phyloP scores from a whole-genome alignment of 2,797 vertebrate genomes.

The Sciaenops ocellatus region DNA sequence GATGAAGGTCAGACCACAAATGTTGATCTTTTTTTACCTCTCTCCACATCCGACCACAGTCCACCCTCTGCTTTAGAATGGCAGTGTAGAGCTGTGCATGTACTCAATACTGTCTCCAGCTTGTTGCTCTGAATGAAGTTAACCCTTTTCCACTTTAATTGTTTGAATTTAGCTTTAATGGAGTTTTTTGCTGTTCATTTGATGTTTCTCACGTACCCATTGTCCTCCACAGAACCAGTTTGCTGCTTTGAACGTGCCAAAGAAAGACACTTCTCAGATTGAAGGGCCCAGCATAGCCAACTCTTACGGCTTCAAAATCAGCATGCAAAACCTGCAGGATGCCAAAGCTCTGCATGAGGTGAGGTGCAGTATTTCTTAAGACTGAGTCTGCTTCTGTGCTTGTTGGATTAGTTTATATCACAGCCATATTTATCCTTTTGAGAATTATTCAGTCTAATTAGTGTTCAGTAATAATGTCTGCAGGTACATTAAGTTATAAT shows the following conservation, averaged over 20 bases:
- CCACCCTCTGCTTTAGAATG: background rate
- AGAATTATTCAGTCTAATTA: background rate
- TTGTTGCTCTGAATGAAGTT: background rate
- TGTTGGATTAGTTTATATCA: background rate
- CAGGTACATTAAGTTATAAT: background rate
- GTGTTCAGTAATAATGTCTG: background rate
- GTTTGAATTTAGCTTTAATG: background rate
- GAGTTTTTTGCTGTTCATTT: background rate
- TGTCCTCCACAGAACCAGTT: conserved; percentile 91
- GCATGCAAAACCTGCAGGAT: conserved; percentile 96
- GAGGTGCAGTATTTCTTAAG: conserved; percentile 47
- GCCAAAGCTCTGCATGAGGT: conserved; percentile 99
- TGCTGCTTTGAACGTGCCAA: conserved; percentile 88
- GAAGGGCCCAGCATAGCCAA: conserved; percentile 97
- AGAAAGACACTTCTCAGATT: conserved; percentile 94
- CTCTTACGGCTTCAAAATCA: conserved; percentile 97
- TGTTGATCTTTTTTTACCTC: background rate
- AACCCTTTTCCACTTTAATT: background rate
- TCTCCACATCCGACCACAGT: conserved; percentile 3
- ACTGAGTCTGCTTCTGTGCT: background rate
- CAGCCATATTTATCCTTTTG: too few species aligned
- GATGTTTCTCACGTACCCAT: conserved; percentile 11
- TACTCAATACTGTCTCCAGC: background rate
- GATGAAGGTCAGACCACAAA: conserved; percentile 88
- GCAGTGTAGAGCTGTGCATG: background rate